These are phyloP conservation scores for Rosalia funebris DNA, from an alignment of 2,888 invertebrate genomes.

Conservation along the genomic window DNA sequence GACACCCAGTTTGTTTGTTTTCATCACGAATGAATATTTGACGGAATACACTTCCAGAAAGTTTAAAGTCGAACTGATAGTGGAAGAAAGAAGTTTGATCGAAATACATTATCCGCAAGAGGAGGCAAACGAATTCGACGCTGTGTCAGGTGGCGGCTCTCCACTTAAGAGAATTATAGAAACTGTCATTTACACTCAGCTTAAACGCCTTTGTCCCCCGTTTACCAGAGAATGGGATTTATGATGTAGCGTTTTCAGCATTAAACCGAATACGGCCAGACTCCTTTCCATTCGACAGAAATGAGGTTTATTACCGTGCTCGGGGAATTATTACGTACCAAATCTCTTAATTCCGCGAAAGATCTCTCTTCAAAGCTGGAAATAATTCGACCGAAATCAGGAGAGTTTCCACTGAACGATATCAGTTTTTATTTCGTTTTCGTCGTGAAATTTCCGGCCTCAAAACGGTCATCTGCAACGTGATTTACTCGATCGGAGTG, in stretches of 20 bases:
- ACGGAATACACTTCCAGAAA: background rate
- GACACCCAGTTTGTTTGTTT: too few species aligned
- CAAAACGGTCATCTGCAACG: background rate
- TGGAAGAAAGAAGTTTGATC: background rate
- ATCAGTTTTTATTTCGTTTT: conserved; percentile 3
- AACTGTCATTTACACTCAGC: background rate
- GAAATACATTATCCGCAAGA: background rate
- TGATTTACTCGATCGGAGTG: conserved; percentile 2
- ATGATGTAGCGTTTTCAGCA: background rate
- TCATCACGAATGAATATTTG: too few species aligned
- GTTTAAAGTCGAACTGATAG: background rate
- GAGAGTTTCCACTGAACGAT: background rate
- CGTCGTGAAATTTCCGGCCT: conserved; percentile 3
- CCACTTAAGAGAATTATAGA: background rate
- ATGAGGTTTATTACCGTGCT: background rate
- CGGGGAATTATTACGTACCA: background rate
- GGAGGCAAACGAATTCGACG: background rate
- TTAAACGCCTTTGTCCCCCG: background rate
- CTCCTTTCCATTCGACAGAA: background rate
- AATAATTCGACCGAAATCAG: background rate
- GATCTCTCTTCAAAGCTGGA: background rate
- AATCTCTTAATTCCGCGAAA: background rate
- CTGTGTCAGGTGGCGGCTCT: background rate
- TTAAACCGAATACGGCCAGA: background rate
- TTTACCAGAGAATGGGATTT: background rate